Conservation (phyloP, 2,888 invertebrate genomes). For the Thalpophila matura region DNA sequence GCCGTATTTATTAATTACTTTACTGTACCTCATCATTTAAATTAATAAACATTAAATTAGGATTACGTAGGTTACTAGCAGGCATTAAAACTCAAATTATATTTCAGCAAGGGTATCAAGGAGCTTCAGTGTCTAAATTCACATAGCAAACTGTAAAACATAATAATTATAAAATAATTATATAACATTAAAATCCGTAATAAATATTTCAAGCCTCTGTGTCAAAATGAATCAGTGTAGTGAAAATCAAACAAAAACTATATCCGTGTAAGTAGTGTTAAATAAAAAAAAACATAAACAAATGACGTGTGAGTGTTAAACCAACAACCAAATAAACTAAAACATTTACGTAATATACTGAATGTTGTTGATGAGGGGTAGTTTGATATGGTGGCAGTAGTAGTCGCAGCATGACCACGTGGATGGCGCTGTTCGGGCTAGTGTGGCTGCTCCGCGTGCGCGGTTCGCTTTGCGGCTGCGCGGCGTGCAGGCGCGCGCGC, state of each 20-base stretch:
- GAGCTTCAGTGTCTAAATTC: conserved; percentile 25
- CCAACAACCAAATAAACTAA: neutral
- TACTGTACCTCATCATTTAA: too few relatives aligned
- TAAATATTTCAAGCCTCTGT: neutral
- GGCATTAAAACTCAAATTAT: neutral
- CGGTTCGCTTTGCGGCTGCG: conserved; percentile 94
- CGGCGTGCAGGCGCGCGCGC: conserved; percentile 92
- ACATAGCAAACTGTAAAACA: neutral
- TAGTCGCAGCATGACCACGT: conserved; percentile 89
- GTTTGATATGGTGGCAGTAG: conserved; percentile 62
- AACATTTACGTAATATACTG: neutral
- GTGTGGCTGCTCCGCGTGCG: conserved; percentile 96
- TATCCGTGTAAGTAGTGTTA: conserved; percentile 22
- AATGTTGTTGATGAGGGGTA: conserved; percentile 73
- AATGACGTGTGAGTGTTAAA: conserved; percentile 6
- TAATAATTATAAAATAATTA: neutral
- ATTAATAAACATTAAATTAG: too few relatives aligned
- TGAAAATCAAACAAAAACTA: neutral
- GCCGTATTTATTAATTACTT: too few relatives aligned
- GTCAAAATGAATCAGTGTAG: conserved; percentile 7
- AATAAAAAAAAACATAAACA: neutral
- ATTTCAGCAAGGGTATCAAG: conserved; percentile 15
- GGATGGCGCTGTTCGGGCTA: conserved; percentile 96
- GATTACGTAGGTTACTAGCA: neutral
- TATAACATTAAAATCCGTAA: neutral